Evolutionary conservation across 2,113 vertebrate species (phyloP), one percentile per base, ranked within the genome.

Genomic region (Menidia beryllina): DNA sequence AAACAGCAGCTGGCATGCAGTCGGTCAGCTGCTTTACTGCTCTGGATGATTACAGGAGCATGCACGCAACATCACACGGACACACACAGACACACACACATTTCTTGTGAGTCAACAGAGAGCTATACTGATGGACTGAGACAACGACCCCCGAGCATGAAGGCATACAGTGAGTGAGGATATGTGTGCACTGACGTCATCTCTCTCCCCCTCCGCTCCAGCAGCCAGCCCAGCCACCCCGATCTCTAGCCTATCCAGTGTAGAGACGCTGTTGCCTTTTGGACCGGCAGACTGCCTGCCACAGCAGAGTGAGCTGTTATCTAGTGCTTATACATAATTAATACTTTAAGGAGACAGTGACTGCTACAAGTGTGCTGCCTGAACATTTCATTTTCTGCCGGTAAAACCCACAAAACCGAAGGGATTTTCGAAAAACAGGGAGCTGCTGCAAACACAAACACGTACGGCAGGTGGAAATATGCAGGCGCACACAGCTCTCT

Each of bases 1-100:
- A 83, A 83, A 87, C 75, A 81, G 84, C 86, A 83, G 86, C 82
- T 87, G 86, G 80, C 77, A 69, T 23, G 21, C 70, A 77, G 77
- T 87, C 82, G 82, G 50, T 81, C 79, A 78, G 79, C 84, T 83
- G 65, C 77, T 83, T 84, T 62, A 77, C 66, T 79, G 85, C 80
- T 75, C 38, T 51, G 53, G 71, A 82, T 71, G 78, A 81, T 63
- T 74, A 72, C 41, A 69, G 11, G 24, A 66, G 67, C 26, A 14
- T 21, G 52, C 47, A 62, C 48, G 39, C 60, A 71, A 75, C 52
- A 60, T 43, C 57, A 73, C 73, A 62, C 57, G 79, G 36, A n/a
- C 63, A 59, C 56, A 57, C 52, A 62, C 57, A 81, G 36, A n/a
- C 63, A 59, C 56, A 57, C 52, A 53, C 56, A 62, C 30, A 59